Base-by-base conservation (phyloP, 2,113 vertebrate genomes). In the Corythornis cristatus region DNA sequence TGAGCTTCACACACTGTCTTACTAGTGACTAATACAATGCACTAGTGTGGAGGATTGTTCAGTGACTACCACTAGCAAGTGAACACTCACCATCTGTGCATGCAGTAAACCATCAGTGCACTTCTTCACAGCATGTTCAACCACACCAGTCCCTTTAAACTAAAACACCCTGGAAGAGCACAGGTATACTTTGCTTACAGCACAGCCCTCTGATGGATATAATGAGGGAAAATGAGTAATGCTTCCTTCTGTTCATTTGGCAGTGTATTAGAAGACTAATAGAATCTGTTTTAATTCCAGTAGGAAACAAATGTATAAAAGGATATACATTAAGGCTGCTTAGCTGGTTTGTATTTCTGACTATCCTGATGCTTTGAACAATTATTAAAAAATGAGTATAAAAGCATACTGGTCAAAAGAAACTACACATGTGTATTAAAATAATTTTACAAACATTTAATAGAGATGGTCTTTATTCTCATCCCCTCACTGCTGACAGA, bases 161-260 rank as follows among this genome's bases (percentile, higher is more conserved):
- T 48, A 43, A 67, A 87, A 72, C 9, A 6, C 3, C 19, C 35
- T 82, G 16, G 26, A 53, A 83, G n/a, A 75, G 4, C 45, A 62
- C 0, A 0, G 0, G 12, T 57, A 31, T 37, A 76, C 50, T 62
- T 56, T 54, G 20, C 31, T 74, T 72, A 37, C 51, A 74, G 43
- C 20, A 83, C 60, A 83, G 5, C 2, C 17, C 9, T 83, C 51
- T 92, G 53, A 83, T 68, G 54, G 50, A 57, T 83, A 80, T 88
- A 65, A 35, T n/a, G 29, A 78, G 23, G n/a, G 57, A 90, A 78
- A 88, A 54, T 68, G 48, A 93, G 11, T 80, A 72, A 85, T 56
- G 54, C 75, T 93, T 93, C 80, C 58, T 86, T 72, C 79, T 93
- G 86, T 70, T 88, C 45, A 54, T 90, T 82, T 86, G 86, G 53